Base-by-base conservation (phyloP, 1,140 invertebrate genomes). In the Delia radicum region DNA sequence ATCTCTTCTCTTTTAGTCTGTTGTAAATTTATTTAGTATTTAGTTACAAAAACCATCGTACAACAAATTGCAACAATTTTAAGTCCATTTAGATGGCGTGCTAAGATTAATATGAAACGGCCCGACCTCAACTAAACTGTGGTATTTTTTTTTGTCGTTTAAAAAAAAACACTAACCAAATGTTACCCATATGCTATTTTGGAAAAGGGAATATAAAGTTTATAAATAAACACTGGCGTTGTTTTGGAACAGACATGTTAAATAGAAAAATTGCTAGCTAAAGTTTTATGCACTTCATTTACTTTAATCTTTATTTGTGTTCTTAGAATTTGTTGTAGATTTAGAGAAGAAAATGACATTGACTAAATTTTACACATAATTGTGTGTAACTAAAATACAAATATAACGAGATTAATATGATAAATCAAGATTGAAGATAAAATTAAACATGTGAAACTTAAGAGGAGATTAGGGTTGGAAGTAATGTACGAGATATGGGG, bases 51-150 rank as follows among this genome's bases (percentile, higher is more conserved):
- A 33, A 12, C 27, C 27, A 29, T 65, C 61, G 61, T 63, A 27
- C 61, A 33, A 74, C 75, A 74, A 69, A 76, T 76, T 74, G 62
- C 61, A 6, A 76, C 42, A 61, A 74, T 74, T 74, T 76, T 21
- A 46, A 73, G 61, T 55, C 42, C 27, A 55, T 74, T 74, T 67
- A 76, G 75, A 73, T 74, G 75, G 61, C 75, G 72, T 76, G 75
- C 37, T 18, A 65, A 48, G 71, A 76, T 67, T 65, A 76, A 76
- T 76, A 33, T 21, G n/a, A 27, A 75, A 72, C 69, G 69, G 69
- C 69, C 31, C 67, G 26, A 63, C 48, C 31, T 67, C 63, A 67
- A 67, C 63, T 67, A 67, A 67, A 67, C 18, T 67, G 63, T 67
- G 63, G 63, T 28, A 67, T 21, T 33, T 33, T 33, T 55, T 55